Conservation (phyloP, 2,113 vertebrate species). For the Patagioenas fasciata region DNA sequence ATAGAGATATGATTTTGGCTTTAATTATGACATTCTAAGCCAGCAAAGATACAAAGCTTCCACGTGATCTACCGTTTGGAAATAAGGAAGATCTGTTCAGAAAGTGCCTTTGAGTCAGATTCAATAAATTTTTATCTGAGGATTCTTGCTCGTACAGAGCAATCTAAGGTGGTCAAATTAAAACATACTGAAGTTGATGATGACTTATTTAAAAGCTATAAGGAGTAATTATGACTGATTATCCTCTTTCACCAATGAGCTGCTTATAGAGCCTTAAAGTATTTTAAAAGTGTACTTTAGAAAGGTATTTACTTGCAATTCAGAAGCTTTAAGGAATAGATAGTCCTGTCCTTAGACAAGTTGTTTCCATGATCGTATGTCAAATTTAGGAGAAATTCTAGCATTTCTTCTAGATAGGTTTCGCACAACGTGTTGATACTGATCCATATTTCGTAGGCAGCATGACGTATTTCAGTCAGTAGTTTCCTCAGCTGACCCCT, state of each 20-base stretch:
- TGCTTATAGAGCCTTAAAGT: not conserved
- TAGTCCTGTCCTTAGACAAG: not conserved
- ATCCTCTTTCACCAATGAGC: not conserved
- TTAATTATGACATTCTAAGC: slow-evolving; percentile 25
- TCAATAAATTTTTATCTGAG: not conserved
- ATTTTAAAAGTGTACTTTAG: not conserved
- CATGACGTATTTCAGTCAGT: not conserved
- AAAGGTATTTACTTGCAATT: not conserved
- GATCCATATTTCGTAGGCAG: not conserved
- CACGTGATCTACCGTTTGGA: slow-evolving; percentile 54
- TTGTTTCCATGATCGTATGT: not conserved
- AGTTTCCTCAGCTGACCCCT: not conserved
- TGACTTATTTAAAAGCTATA: not conserved
- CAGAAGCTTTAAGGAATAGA: not conserved
- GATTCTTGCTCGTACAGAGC: not conserved
- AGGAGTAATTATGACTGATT: not conserved
- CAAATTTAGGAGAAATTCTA: not conserved
- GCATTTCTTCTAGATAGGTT: not conserved
- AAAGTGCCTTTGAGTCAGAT: not conserved
- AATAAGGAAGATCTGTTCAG: slow-evolving; percentile 48
- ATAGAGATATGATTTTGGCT: slow-evolving; percentile 61
- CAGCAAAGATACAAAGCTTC: slow-evolving; percentile 45
- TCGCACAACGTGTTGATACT: not conserved
- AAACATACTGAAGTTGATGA: not conserved
- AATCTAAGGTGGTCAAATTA: not conserved